Base-by-base conservation (phyloP, 2,797 vertebrate species). In the Anniella stebbinsi region DNA sequence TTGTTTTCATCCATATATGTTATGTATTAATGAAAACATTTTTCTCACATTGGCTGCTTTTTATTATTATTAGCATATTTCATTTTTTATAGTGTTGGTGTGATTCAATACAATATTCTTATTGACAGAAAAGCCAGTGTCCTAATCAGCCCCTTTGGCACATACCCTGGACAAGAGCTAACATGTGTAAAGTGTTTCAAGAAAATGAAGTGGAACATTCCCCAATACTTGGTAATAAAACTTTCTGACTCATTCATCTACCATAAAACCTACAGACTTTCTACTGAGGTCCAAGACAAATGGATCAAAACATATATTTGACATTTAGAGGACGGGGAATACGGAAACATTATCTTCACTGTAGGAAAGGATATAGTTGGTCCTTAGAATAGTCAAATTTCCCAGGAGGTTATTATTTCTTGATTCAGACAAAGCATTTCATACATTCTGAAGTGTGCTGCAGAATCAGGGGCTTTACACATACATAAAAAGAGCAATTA, bases 241-340 rank as follows among this genome's bases (percentile, higher is more conserved):
- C 87, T 94, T 94, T 93, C 93, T 91, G 93, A 93, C 93, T 97
- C 94, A 93, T 97, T 94, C 92, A 88, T 92, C 76, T n/a, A 84
- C 88, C 69, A 91, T 92, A 93, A 92, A 95, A 91, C 94, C 91
- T 94, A 36, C 7, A 95, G 91, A 93, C 92, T 90, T 93, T 93
- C 92, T 96, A 91, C 94, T 89, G 92, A 91, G 93, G 96, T 95
- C 80, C 88, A 89, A 92, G 94, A 95, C 93, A 96, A 82, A 94
- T 93, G 93, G 88, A 93, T 97, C 85, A 96, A 92, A 96, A 95
- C 95, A 23, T 76, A 94, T 94, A 89, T 93, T 85, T 92, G 92
- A 95, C 93, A 93, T 95, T 67, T 88, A 84, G 86, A 91, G 93
- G 96, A 94, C n/a, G n/a, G 66, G 23, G 78, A 92, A 91, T 92